Evolutionary conservation across 2,113 vertebrate species (phyloP), one percentile per base, ranked within the genome.

Genomic region (Camelus dromedarius): DNA sequence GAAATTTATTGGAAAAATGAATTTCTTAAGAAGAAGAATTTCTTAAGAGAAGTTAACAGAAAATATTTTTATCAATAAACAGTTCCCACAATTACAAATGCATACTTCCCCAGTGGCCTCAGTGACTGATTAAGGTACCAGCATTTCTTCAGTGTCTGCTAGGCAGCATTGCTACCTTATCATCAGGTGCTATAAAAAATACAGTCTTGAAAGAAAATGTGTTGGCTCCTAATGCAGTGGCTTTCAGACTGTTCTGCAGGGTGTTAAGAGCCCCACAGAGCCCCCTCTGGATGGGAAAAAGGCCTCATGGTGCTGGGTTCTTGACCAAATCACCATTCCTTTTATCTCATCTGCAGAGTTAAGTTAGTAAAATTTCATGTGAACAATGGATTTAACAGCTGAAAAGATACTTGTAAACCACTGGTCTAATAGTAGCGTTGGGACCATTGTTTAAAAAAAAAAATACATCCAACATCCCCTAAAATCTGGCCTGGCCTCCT

Each of bases 341-440:
- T 70, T 70, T n/a, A 62, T 80, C 50, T 82, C n/a, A 66, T 66
- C 28, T 30, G 46, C 72, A 79, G 24, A 87, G 35, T 77, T 77
- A 28, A 69, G 7, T 85, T 95, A 91, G 18, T 89, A 76, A 70
- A 80, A 93, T 95, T 70, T 82, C 13, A 42, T 81, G 83, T 72
- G 46, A 84, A 67, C 35, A 80, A 85, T 70, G 28, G 64, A 83
- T 77, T 87, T 62, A 83, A 83, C 5, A 96, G 30, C 35, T 82
- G 42, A 93, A 91, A 95, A 64, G n/a, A 79, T 72, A 94, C 48
- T 70, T 66, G 62, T 64, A 95, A 92, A 69, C 24, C 73, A 89
- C 22, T 73, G 60, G 66, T 48, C 35, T 81, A 58, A 42, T 52
- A 28, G n/a, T 67, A 67, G 60, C 60, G 52, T 35, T 30, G 32